Percentiles rank a stretch among this genome's conserved stretches.
phyloP scores from a whole-genome alignment of 1,140 invertebrate genomes.

The Drosophila sp. region DNA sequence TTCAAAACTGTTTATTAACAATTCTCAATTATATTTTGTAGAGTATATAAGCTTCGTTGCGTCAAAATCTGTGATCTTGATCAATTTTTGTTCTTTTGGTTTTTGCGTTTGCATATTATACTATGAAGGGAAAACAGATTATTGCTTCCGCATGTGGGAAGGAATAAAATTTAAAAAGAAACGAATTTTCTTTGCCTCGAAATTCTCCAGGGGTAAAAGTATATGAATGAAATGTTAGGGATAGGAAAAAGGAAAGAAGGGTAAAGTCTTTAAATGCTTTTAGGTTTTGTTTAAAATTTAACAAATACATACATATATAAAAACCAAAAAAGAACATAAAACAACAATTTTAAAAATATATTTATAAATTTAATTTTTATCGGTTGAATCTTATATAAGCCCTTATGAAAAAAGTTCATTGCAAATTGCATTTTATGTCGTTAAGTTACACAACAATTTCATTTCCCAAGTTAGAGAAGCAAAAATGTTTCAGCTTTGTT shows the following conservation, averaged over 20 bases:
- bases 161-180: conserved; percentile 34
- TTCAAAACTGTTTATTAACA: too few species aligned
- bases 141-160: conserved; percentile 62
- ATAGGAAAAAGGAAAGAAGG: too few species aligned
- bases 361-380: too few species aligned
- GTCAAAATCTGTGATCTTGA: conserved; percentile 8
- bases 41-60: background rate
- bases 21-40: too few species aligned
- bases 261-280: background rate
- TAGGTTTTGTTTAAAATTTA: background rate
- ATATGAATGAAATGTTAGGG: too few species aligned
- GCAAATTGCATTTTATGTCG: too few species aligned
- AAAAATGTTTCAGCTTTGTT: background rate
- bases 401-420: too few species aligned
- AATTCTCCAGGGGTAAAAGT: background rate
- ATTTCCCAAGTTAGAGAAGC: too few species aligned
- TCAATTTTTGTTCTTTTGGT: conserved; percentile 27
- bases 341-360: background rate
- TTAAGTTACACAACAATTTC: too few species aligned
- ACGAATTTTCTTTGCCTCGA: background rate
- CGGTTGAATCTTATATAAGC: too few species aligned
- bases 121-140: conserved; percentile 65
- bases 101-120: conserved; percentile 48
- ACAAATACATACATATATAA: too few species aligned
- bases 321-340: too few species aligned